phyloP scores from a whole-genome alignment of 2,113 vertebrate genomes.

The Gulo gulo region DNA sequence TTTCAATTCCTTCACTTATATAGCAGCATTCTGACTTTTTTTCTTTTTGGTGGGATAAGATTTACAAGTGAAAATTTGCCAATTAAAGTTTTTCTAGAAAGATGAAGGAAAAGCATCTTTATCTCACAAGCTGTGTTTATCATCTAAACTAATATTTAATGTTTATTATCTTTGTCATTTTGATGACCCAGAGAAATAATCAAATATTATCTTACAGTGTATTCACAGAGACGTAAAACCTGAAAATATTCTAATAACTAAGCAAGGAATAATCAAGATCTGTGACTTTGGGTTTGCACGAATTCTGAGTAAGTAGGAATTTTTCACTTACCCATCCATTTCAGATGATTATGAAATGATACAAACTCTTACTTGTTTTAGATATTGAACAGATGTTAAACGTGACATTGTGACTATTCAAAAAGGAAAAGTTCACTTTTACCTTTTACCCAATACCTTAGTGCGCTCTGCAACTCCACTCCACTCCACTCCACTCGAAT shows the following conservation, averaged over 20 bases:
- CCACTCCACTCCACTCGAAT: neutral
- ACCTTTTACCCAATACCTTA: neutral
- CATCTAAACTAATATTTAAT: neutral
- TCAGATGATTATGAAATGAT: neutral
- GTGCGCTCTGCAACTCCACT: neutral
- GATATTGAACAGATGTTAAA: neutral
- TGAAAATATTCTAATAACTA: conserved; percentile 82
- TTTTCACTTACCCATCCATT: neutral
- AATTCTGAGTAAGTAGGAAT: conserved; percentile 76
- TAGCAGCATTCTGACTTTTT: neutral
- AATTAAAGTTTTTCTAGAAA: conserved; percentile 17
- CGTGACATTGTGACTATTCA: neutral
- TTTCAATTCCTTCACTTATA: neutral
- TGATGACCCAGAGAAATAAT: conserved; percentile 2
- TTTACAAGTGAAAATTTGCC: neutral
- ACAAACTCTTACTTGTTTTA: neutral
- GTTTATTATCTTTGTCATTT: neutral
- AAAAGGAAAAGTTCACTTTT: neutral
- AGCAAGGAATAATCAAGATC: conserved; percentile 81
- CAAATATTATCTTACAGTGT: conserved; percentile 69
- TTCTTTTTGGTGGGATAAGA: neutral
- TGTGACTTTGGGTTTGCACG: conserved; percentile 82
- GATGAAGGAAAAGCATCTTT: neutral
- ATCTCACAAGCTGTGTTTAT: neutral
- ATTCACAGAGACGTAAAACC: conserved; percentile 82